Evolutionary conservation across 2,797 vertebrate species (phyloP).

Genomic region (Petrocephalus schoutedeni): DNA sequence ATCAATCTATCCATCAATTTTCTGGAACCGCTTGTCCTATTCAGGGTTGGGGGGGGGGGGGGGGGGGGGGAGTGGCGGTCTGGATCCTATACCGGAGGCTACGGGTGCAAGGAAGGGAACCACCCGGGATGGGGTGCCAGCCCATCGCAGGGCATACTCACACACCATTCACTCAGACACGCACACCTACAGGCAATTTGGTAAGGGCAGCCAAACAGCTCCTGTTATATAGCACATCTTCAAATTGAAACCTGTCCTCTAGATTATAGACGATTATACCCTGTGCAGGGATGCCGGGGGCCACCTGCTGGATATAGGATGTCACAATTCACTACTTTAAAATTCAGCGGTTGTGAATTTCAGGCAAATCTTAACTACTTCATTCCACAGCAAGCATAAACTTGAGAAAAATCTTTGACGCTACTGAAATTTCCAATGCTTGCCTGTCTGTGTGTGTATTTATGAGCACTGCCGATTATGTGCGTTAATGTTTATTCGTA

Average conservation of each 20-base stretch:
- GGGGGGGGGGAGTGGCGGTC: not conserved
- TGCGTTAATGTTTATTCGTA: not conserved
- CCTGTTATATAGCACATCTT: not conserved
- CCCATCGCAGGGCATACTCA: not conserved
- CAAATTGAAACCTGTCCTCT: conserved; percentile 4
- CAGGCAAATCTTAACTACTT: not conserved
- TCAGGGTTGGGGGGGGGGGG: not conserved
- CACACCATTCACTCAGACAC: not conserved
- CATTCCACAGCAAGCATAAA: conserved; percentile 7
- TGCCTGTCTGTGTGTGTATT: not conserved
- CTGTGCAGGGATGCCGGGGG: not conserved
- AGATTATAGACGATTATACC: not conserved
- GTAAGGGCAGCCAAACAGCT: not conserved
- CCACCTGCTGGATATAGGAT: conserved; percentile 16
- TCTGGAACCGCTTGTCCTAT: not conserved
- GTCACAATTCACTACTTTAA: not conserved
- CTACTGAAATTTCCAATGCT: not conserved
- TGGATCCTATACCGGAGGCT: not conserved
- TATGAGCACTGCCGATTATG: not conserved
- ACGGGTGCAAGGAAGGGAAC: not conserved
- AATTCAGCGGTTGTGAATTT: conserved; percentile 2
- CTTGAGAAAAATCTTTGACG: not conserved
- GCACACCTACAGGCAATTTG: not conserved
- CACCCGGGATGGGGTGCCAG: not conserved
- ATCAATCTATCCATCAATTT: not conserved